Conservation (phyloP, 2,113 vertebrate genomes). For the Chinchilla lanigera region DNA sequence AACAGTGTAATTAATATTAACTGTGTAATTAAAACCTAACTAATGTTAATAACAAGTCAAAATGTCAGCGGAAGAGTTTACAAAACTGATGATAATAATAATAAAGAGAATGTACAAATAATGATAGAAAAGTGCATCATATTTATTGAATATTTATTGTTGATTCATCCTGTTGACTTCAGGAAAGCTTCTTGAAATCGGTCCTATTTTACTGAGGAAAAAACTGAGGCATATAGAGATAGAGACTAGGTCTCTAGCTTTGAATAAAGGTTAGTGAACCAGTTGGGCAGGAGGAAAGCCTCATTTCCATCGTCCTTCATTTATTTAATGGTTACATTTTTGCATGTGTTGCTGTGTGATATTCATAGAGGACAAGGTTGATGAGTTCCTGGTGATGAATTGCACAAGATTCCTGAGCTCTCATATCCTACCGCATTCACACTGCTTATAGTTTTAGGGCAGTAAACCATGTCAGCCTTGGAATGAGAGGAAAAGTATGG, state of each 20-base stretch:
- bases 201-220: background rate
- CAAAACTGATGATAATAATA: conserved; percentile 16
- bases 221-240: background rate
- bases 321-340: background rate
- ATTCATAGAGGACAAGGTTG: background rate
- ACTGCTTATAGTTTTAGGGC: background rate
- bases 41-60: background rate
- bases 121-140: background rate
- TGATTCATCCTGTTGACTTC: background rate
- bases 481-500: background rate
- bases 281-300: background rate
- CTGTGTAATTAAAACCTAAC: background rate
- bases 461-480: background rate
- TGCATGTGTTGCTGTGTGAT: background rate
- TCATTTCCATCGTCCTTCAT: background rate
- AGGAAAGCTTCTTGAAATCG: background rate
- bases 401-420: background rate
- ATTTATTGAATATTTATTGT: background rate
- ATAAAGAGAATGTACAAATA: background rate
- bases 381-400: background rate
- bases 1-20: background rate
- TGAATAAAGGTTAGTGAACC: background rate
- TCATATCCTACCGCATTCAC: background rate
- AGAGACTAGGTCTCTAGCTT: background rate
- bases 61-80: background rate